Base-by-base conservation (phyloP, 2,888 invertebrate genomes). In the Athalia rosae region DNA sequence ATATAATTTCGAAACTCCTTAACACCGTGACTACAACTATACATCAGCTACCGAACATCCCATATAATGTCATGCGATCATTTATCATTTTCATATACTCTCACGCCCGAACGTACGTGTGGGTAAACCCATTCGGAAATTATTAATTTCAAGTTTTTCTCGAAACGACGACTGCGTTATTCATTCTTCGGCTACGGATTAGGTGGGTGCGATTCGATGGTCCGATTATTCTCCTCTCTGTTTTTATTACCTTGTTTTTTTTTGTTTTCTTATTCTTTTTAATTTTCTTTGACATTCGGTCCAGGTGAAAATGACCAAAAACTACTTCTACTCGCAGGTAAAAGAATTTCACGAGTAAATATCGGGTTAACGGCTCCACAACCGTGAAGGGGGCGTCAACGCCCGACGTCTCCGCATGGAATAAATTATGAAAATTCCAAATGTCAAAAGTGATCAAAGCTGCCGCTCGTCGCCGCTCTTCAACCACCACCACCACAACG, bases 401-500 rank as follows among this genome's bases (percentile, higher is more conserved):
- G 74, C 43, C 59, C 74, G 50, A 58, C 71, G 53, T 45, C 71
- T 13, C 28, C 13, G 79, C 77, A 80, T 83, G 80, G 85, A 87
- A 87, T 87, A 87, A 87, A 87, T 87, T 87, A 86, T 84, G 85
- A 87, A 87, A 87, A 86, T 86, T 84, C 83, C 83, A 79, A 87
- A 85, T 87, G 87, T 85, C 86, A 84, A 83, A 80, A 84, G 82
- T 85, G 87, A 87, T 87, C 87, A 87, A 87, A 87, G 87, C 83
- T 79, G 77, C 85, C 86, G 86, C 83, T 78, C 67, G 13, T 45
- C 71, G 28, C 28, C 28, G 28, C 28, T 28, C 28, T 28, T 28
- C 28, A 28, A 28, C 28, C 28, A 28, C 28, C 28, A 28, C 28
- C 28, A 28, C 28, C 28, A 0, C 28, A 28, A 28, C 28, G 28